These are phyloP conservation scores for Clusia tigrina DNA, from an alignment of 2,888 invertebrate genomes.

Conservation along the genomic window DNA sequence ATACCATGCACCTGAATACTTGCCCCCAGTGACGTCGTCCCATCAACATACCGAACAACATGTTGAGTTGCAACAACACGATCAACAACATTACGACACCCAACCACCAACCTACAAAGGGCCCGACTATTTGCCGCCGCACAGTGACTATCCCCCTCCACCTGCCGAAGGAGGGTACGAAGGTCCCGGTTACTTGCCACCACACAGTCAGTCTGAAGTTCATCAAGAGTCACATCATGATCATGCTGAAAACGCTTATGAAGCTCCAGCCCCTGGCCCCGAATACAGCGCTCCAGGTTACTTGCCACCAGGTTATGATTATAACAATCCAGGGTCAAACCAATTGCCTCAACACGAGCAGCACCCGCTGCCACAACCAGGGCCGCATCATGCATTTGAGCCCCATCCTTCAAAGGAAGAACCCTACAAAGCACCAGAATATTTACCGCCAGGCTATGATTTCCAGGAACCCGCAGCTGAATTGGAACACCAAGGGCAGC, in stretches of 20 bases:
- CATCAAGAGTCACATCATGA: neutral
- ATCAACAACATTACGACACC: conserved; percentile 11
- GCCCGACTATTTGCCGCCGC: conserved; percentile 27
- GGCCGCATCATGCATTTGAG: conserved; percentile 18
- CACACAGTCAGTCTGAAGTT: conserved; percentile 8
- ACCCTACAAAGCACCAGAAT: conserved; percentile 38
- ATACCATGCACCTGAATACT: conserved; percentile 16
- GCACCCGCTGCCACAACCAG: conserved; percentile 9
- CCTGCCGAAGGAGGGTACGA: neutral
- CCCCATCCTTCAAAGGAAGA: conserved; percentile 9
- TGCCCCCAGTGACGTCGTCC: conserved; percentile 18
- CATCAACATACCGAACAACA: conserved; percentile 22
- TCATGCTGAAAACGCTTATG: neutral
- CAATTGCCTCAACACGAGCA: neutral
- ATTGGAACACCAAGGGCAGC: conserved; percentile 45
- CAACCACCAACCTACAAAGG: conserved; percentile 13
- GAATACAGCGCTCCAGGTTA: conserved; percentile 38
- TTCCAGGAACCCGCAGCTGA: conserved; percentile 49
- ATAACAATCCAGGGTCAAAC: conserved; percentile 33
- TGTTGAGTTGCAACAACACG: conserved; percentile 25
- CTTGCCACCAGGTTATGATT: conserved; percentile 47
- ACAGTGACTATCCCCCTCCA: conserved; percentile 1
- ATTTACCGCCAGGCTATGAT: conserved; percentile 46
- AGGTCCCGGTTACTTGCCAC: conserved; percentile 44
- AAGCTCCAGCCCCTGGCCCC: neutral